Conservation (phyloP, 2,888 invertebrate species). For the Tetheella fluctuosa region DNA sequence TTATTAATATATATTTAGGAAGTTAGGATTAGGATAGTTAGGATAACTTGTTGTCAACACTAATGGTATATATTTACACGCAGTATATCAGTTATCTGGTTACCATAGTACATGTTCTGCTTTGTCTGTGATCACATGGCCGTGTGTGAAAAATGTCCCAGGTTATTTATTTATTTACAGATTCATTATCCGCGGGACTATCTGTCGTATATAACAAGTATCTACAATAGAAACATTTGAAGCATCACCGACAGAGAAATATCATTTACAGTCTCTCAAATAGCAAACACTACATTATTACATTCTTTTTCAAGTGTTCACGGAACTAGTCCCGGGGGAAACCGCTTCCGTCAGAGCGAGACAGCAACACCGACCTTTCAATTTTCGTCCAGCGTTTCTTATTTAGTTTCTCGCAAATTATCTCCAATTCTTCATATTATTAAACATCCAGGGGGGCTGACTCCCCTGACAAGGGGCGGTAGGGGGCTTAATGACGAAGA, state of each 20-base stretch:
- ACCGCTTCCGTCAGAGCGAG: constrained; percentile 44
- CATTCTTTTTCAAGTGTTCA: constrained; percentile 7
- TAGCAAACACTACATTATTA: constrained; percentile 3
- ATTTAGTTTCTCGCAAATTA: constrained; percentile 85
- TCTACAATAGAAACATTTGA: neutral
- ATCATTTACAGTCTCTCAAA: neutral
- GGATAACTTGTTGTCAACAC: no score
- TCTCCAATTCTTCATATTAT: constrained; percentile 85
- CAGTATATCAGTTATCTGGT: no score
- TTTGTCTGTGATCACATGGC: no score
- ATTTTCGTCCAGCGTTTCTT: constrained; percentile 83
- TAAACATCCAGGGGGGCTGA: constrained; percentile 82
- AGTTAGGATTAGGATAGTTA: no score
- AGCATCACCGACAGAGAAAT: neutral
- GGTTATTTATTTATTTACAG: no score
- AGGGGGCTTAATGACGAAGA: constrained; percentile 76
- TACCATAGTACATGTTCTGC: no score
- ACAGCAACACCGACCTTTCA: constrained; percentile 70
- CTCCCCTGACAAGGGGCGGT: constrained; percentile 51
- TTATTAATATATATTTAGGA: no score
- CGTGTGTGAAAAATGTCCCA: no score
- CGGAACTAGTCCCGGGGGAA: constrained; percentile 14
- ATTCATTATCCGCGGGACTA: no score
- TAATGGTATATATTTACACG: no score
- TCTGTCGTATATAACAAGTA: no score